phyloP scores from a whole-genome alignment of 2,888 invertebrate genomes.

The Hirtodrosophila trivittata region DNA sequence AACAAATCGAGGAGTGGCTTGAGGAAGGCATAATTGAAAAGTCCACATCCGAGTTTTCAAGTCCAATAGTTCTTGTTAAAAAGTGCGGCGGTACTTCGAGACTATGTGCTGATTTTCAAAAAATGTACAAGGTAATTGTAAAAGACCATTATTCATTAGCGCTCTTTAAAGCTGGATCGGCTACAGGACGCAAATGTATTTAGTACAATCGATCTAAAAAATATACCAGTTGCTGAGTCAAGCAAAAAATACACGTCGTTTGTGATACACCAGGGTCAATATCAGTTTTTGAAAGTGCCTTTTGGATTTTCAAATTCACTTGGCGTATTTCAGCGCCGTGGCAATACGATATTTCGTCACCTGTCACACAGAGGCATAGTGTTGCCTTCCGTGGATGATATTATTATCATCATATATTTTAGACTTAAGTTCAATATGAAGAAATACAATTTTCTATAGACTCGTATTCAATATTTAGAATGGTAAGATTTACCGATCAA shows the following conservation, averaged over 20 bases:
- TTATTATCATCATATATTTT: constrained; percentile 14
- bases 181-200: constrained; percentile 40
- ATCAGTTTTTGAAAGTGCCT: too few species aligned
- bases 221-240: constrained; percentile 29
- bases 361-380: constrained; percentile 27
- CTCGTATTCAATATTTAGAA: constrained; percentile 1
- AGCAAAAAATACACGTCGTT: constrained; percentile 66
- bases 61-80: constrained; percentile 8
- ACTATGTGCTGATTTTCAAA: constrained; percentile 12
- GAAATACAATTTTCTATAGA: constrained; percentile 7
- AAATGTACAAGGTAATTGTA: constrained; percentile 9
- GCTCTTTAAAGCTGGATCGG: constrained; percentile 45
- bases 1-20: constrained; percentile 19
- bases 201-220: constrained; percentile 49
- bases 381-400: constrained; percentile 9
- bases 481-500: neutral
- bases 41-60: constrained; percentile 12
- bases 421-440: constrained; percentile 1
- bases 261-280: constrained; percentile 67
- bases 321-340: constrained; percentile 62
- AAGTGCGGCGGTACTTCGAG: constrained; percentile 8
- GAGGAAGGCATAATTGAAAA: constrained; percentile 4
- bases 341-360: constrained; percentile 51
- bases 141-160: constrained; percentile 19
- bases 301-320: constrained; percentile 77